Percentiles rank a stretch among this genome's conserved stretches.
phyloP scores from a whole-genome alignment of 2,113 vertebrate species.

The Cebidichthys violaceus region DNA sequence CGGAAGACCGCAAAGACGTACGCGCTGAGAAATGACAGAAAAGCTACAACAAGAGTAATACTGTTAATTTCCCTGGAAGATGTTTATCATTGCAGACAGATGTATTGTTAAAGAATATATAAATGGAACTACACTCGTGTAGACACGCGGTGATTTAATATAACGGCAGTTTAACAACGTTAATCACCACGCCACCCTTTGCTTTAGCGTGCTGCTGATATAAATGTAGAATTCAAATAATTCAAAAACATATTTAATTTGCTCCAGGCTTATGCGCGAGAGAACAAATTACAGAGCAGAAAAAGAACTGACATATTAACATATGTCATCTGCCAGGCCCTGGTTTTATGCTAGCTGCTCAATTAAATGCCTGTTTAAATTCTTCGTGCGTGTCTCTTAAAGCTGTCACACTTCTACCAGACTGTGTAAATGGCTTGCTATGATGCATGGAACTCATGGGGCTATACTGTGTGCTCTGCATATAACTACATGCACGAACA shows the following conservation, averaged over 20 bases:
- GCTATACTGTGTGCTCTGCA: neutral
- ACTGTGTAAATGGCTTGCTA: constrained; percentile 8
- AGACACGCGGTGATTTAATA: constrained; percentile 77
- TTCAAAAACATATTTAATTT: constrained; percentile 84
- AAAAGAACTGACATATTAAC: constrained; percentile 87
- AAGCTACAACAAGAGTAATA: constrained; percentile 2
- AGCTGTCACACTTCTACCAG: constrained; percentile 27
- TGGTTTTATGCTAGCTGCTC: constrained; percentile 82
- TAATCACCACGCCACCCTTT: constrained; percentile 86
- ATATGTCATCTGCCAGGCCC: constrained; percentile 87
- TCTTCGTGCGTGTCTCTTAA: constrained; percentile 20
- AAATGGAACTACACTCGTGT: constrained; percentile 81
- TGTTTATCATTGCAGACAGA: constrained; percentile 78
- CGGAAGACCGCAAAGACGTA: neutral
- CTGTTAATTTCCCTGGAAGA: constrained; percentile 63
- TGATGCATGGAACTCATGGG: constrained; percentile 14
- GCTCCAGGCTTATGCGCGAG: constrained; percentile 85
- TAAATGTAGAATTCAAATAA: constrained; percentile 82
- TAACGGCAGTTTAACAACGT: constrained; percentile 82
- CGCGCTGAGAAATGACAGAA: neutral
- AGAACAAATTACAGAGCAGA: constrained; percentile 87
- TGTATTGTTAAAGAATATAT: constrained; percentile 84
- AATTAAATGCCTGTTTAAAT: constrained; percentile 86
- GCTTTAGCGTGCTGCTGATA: constrained; percentile 81
- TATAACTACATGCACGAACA: constrained; percentile 1